Conservation (phyloP, 2,888 invertebrate genomes). For the Pyrrhia umbra region DNA sequence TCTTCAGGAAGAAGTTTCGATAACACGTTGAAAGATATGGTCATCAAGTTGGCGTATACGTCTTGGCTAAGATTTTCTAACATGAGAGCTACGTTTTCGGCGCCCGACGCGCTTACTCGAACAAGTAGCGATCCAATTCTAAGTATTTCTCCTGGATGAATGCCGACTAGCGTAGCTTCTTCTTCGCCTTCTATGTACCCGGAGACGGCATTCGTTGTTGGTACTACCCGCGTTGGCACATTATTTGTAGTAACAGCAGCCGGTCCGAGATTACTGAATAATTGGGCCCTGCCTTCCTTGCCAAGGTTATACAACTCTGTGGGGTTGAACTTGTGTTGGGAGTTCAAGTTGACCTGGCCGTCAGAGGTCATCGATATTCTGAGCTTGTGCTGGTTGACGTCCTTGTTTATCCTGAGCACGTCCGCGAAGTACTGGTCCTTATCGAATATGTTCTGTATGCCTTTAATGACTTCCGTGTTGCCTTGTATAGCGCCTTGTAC, state of each 20-base stretch:
- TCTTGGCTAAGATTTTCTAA: slow-evolving; percentile 82
- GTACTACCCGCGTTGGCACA: slow-evolving; percentile 74
- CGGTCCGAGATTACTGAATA: slow-evolving; percentile 79
- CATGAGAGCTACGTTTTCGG: slow-evolving; percentile 78
- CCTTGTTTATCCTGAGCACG: slow-evolving; percentile 88
- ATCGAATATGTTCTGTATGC: slow-evolving; percentile 87
- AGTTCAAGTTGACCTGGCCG: slow-evolving; percentile 84
- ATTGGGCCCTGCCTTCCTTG: slow-evolving; percentile 74
- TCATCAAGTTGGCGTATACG: slow-evolving; percentile 81
- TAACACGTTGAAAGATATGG: slow-evolving; percentile 79
- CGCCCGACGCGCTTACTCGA: slow-evolving; percentile 79
- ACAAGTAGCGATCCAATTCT: slow-evolving; percentile 79
- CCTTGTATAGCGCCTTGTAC: slow-evolving; percentile 85
- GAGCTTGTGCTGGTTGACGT: slow-evolving; percentile 86
- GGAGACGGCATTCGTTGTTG: slow-evolving; percentile 67
- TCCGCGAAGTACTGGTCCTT: slow-evolving; percentile 90
- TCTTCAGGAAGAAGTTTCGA: slow-evolving; percentile 79
- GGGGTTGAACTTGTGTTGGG: slow-evolving; percentile 83
- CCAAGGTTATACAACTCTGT: slow-evolving; percentile 78
- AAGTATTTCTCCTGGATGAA: slow-evolving; percentile 83
- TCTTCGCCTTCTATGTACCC: slow-evolving; percentile 73
- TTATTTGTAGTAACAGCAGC: slow-evolving; percentile 72
- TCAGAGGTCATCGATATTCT: slow-evolving; percentile 86
- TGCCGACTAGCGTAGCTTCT: slow-evolving; percentile 73
- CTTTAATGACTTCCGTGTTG: slow-evolving; percentile 89